Percentiles rank a stretch among this genome's conserved stretches.
These are phyloP conservation scores for Zeus faber DNA, from an alignment of 2,113 vertebrate species.

Conservation along the genomic window DNA sequence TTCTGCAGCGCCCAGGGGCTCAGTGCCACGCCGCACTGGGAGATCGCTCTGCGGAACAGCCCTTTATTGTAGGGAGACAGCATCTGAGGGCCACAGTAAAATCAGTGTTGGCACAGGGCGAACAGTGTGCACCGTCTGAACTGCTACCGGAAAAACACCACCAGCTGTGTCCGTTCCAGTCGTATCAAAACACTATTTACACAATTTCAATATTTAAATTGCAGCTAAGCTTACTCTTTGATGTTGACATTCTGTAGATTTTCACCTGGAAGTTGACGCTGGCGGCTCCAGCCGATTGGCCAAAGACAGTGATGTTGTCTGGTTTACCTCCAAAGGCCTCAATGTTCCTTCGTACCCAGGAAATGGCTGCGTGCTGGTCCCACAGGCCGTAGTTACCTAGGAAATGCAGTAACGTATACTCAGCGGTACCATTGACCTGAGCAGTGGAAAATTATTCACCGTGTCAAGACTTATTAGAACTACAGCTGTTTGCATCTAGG, in stretches of 20 bases:
- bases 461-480: no score
- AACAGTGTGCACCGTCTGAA: not conserved
- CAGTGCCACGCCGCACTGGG: conserved; percentile 76
- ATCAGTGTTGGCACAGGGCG: no score
- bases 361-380: conserved; percentile 82
- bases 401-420: not conserved
- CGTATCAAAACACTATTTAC: not conserved
- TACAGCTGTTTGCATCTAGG: no score
- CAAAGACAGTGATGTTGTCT: conserved; percentile 86
- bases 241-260: not conserved
- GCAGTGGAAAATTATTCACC: no score
- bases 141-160: not conserved
- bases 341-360: conserved; percentile 89
- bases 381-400: conserved; percentile 75
- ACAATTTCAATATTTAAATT: not conserved
- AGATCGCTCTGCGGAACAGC: conserved; percentile 81
- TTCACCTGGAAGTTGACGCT: conserved; percentile 85
- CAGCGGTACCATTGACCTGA: no score
- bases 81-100: conserved; percentile 66
- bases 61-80: conserved; percentile 82
- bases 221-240: no score
- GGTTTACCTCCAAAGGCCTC: conserved; percentile 83
- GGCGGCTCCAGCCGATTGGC: conserved; percentile 81
- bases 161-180: no score
- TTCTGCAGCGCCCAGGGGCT: conserved; percentile 80